Conservation (phyloP, 2,888 invertebrate genomes). For the Beris morrisii region DNA sequence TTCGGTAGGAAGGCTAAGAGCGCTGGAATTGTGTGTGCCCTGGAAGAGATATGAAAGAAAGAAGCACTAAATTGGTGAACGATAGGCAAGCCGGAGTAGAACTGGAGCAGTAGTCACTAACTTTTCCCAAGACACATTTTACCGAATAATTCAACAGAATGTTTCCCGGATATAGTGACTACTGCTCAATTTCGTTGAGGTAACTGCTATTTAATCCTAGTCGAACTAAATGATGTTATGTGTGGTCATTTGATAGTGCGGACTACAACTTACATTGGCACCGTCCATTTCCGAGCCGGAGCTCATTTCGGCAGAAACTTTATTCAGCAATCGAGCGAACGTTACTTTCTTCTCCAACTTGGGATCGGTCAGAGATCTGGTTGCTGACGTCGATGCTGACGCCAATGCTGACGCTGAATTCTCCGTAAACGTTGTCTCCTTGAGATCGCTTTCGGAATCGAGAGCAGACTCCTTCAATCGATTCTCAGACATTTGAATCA, state of each 20-base stretch:
- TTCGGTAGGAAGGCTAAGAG: conserved; percentile 50
- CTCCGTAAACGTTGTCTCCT: conserved; percentile 64
- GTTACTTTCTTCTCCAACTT: conserved; percentile 79
- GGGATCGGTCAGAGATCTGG: conserved; percentile 63
- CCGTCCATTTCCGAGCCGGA: conserved; percentile 72
- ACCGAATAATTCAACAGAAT: no score
- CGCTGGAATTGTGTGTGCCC: conserved; percentile 49
- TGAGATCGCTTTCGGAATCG: conserved; percentile 58
- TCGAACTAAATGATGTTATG: no score
- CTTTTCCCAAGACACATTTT: no score
- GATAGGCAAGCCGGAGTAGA: not conserved
- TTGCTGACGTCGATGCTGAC: conserved; percentile 56
- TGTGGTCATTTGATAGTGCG: not conserved
- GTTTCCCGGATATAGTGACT: no score
- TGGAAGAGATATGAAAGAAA: conserved; percentile 35
- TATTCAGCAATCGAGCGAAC: conserved; percentile 72
- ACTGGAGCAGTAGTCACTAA: no score
- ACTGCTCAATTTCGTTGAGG: no score
- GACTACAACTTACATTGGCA: conserved; percentile 54
- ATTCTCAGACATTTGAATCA: conserved; percentile 72
- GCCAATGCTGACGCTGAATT: conserved; percentile 55
- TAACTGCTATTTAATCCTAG: no score
- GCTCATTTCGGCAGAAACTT: conserved; percentile 77
- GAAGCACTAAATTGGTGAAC: conserved; percentile 11
- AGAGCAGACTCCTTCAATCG: conserved; percentile 59